These are phyloP conservation scores for Isaurus tuberculatus DNA, from an alignment of 92 coral and sea anemone genomes.

Conservation along the genomic window DNA sequence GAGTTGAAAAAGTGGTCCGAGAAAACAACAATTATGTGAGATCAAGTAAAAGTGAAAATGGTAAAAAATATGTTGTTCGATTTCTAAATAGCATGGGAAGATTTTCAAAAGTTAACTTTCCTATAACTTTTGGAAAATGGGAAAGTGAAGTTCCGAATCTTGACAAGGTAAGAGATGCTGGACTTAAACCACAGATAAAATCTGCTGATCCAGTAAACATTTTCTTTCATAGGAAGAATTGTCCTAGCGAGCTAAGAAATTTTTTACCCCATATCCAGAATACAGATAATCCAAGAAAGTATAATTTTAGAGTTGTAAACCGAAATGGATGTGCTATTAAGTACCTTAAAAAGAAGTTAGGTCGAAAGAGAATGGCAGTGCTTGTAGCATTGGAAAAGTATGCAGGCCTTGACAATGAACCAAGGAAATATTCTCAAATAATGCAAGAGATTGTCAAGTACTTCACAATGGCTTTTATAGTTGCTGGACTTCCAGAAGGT, in stretches of 20 bases:
- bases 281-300: constrained; percentile 8
- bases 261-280: not conserved
- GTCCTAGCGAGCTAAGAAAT: not conserved
- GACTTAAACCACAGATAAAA: not conserved
- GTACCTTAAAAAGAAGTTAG: not conserved
- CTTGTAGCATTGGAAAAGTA: not conserved
- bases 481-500: constrained; percentile 38
- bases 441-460: constrained; percentile 25
- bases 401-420: not conserved
- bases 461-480: constrained; percentile 2
- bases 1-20: constrained; percentile 17
- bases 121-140: not conserved
- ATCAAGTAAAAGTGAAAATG: constrained; percentile 9
- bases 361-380: constrained; percentile 6
- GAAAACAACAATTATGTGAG: not conserved
- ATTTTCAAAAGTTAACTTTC: constrained; percentile 15
- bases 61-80: not conserved
- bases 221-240: not conserved
- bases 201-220: constrained; percentile 3
- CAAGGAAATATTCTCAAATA: not conserved
- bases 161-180: not conserved
- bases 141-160: not conserved
- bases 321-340: constrained; percentile 42
- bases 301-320: constrained; percentile 20
- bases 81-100: not conserved